Percentiles rank a stretch among this genome's conserved stretches.
These are phyloP conservation scores for Notamacropus eugenii DNA, from an alignment of 2,797 vertebrate species.

Conservation along the genomic window DNA sequence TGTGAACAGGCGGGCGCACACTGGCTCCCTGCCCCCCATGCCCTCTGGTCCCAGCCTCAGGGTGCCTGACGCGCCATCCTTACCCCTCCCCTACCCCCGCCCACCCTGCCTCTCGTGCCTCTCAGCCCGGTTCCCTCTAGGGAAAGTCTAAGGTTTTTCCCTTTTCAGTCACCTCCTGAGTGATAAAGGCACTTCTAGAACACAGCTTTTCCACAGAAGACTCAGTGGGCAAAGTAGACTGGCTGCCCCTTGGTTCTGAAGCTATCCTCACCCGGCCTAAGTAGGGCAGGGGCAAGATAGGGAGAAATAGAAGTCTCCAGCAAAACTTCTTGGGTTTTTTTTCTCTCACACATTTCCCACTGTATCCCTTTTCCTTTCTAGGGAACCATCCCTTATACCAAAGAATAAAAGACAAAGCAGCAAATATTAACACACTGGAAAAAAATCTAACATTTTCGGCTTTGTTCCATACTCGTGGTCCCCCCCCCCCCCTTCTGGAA, in stretches of 20 bases:
- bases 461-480: neutral
- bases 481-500: neutral
- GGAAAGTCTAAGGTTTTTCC: neutral
- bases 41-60: neutral
- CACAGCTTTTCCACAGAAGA: neutral
- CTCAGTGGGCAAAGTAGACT: neutral
- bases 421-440: neutral
- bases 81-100: neutral
- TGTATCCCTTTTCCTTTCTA: neutral
- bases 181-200: constrained; percentile 34
- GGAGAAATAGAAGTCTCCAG: neutral
- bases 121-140: neutral
- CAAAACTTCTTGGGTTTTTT: neutral
- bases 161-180: neutral
- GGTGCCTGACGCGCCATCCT: neutral
- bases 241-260: neutral
- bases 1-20: neutral
- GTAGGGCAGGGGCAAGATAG: constrained; percentile 6
- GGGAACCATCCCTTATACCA: neutral
- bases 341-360: neutral
- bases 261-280: constrained; percentile 67
- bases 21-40: neutral
- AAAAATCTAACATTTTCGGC: neutral
- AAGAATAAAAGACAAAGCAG: neutral
- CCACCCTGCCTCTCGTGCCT: neutral